Conservation (phyloP, 2,888 invertebrate species). For the Drosophila villosipedis region DNA sequence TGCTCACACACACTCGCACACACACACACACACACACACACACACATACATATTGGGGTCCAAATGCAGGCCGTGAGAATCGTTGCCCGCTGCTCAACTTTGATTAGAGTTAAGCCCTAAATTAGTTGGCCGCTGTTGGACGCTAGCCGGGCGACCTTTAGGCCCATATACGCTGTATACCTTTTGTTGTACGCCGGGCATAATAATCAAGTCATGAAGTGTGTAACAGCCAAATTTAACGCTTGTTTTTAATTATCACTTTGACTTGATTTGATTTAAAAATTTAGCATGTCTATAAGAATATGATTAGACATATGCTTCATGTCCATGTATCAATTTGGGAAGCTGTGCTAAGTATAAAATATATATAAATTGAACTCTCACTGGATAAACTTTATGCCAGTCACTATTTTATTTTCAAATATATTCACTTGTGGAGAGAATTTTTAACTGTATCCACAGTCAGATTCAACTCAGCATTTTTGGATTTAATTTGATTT, state of each 20-base stretch:
- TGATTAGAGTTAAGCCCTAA: conserved; percentile 78
- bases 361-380: background rate
- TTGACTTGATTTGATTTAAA: conserved; percentile 45
- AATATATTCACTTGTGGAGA: too few relatives aligned
- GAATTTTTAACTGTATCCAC: too few relatives aligned
- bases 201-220: conserved; percentile 61
- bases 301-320: conserved; percentile 5
- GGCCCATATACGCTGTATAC: conserved; percentile 13
- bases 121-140: conserved; percentile 70
- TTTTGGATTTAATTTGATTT: too few relatives aligned
- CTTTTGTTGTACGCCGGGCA: conserved; percentile 11
- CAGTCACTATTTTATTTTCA: too few relatives aligned
- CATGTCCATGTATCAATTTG: background rate
- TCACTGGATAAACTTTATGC: background rate
- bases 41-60: background rate
- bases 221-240: conserved; percentile 35
- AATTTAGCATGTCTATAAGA: conserved; percentile 43
- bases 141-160: conserved; percentile 47
- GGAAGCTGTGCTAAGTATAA: too few relatives aligned
- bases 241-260: conserved; percentile 54
- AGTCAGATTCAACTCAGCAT: too few relatives aligned
- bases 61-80: conserved; percentile 45
- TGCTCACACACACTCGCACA: conserved; percentile 11
- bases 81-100: conserved; percentile 64
- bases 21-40: background rate